phyloP scores from a whole-genome alignment of 2,113 vertebrate species.

The Plecotus auritus region DNA sequence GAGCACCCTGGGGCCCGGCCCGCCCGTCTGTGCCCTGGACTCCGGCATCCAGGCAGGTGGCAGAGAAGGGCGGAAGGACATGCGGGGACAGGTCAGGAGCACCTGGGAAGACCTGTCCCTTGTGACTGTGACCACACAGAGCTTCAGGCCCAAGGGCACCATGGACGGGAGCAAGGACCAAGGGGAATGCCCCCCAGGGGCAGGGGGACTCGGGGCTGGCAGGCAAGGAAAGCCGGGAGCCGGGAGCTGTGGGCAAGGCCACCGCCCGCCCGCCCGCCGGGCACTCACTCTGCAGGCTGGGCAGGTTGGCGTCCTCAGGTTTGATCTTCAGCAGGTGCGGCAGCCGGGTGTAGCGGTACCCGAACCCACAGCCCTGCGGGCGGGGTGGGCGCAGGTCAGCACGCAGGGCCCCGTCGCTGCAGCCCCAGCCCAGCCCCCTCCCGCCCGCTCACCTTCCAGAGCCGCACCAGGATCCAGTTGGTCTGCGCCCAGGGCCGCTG shows the following conservation, averaged over 20 bases:
- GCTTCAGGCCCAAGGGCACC: neutral
- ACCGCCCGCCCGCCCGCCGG: neutral
- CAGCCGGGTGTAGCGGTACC: constrained; percentile 97
- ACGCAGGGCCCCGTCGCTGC: neutral
- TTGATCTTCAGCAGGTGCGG: constrained; percentile 98
- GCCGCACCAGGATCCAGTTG: constrained; percentile 98
- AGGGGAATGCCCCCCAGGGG: neutral
- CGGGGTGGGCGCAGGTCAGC: neutral
- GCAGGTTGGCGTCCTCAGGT: constrained; percentile 95
- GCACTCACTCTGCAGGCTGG: constrained; percentile 96
- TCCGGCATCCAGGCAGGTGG: neutral
- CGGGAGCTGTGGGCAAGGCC: neutral
- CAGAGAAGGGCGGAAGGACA: neutral
- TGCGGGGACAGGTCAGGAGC: neutral
- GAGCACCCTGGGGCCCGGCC: neutral
- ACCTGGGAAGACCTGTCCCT: neutral
- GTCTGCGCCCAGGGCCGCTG: constrained; percentile 99
- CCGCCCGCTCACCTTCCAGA: constrained; percentile 89
- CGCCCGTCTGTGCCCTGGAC: neutral
- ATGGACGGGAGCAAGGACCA: neutral
- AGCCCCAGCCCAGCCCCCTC: neutral
- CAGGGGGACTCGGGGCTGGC: neutral
- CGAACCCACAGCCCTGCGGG: constrained; percentile 94
- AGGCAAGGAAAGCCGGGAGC: neutral
- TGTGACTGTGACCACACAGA: neutral